Percentiles rank a stretch among this genome's conserved stretches.
Evolutionary conservation across 2,113 vertebrate genomes (phyloP).

Genomic region (Seriola quinqueradiata): DNA sequence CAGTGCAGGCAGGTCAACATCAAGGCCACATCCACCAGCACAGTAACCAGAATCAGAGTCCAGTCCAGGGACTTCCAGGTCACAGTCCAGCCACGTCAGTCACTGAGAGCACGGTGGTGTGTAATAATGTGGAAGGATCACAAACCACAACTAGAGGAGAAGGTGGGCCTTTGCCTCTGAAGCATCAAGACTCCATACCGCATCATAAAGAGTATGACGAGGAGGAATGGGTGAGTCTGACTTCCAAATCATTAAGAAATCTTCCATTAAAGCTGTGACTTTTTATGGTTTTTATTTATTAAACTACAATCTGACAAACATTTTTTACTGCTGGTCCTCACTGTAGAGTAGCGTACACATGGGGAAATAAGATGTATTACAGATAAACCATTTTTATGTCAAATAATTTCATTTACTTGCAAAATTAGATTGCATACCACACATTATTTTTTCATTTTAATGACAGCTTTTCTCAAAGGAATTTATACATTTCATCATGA

Average conservation of each 20-base stretch:
- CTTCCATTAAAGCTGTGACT: not conserved
- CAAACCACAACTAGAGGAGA: conserved; percentile 73
- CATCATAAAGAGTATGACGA: conserved; percentile 96
- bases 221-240: conserved; percentile 95
- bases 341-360: not conserved
- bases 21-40: conserved; percentile 50
- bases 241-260: not conserved
- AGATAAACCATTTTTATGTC: conserved; percentile 13
- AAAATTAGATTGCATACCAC: conserved; percentile 14
- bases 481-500: conserved; percentile 28
- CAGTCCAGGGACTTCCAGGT: conserved; percentile 65
- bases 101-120: conserved; percentile 61
- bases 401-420: conserved; percentile 21
- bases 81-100: conserved; percentile 58
- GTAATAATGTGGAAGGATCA: conserved; percentile 77
- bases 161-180: conserved; percentile 59
- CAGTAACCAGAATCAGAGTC: conserved; percentile 63
- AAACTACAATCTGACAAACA: not conserved
- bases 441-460: conserved; percentile 23
- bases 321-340: not conserved
- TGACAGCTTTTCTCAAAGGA: conserved; percentile 16
- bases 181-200: conserved; percentile 91
- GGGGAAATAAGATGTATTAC: conserved; percentile 6
- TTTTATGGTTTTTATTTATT: conserved; percentile 3
- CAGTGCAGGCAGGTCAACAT: conserved; percentile 40